Evolutionary conservation across 2,797 vertebrate genomes (phyloP), one percentile per base, ranked within the genome.

Genomic region (Spatula versicolor): DNA sequence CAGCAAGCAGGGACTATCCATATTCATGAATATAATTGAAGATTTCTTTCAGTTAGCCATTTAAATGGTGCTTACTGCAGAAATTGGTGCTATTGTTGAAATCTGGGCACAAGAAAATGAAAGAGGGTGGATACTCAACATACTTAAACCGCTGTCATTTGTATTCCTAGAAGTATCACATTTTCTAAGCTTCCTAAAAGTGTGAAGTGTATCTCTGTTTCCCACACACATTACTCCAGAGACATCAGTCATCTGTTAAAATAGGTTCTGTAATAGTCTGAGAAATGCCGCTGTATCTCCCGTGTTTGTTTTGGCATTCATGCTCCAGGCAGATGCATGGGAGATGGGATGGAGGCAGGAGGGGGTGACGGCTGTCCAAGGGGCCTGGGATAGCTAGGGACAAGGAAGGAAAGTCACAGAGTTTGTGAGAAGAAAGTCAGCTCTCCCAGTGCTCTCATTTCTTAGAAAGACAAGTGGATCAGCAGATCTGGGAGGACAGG

Each of bases 111-210:
- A 18, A 74, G 48, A 31, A 37, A 81, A 83, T 80, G 15, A 71
- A 86, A 56, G 26, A 68, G 41, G 6, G 13, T 76, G 48, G 63
- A 83, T 90, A 69, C 87, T 93, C 55, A 55, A 30, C 37, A 28
- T 64, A 60, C 63, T 92, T 86, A 89, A 87, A 66, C 71, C 62
- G 30, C 7, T 85, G 66, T 68, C 11, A 78, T 86, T 95, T 86
- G 69, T 91, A 68, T 96, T 95, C 77, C 86, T 96, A 71, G 93
- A 96, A 92, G 85, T 83, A 92, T 79, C 81, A 83, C 78, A 82
- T 59, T 86, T 96, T 92, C 78, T 93, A 82, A 92, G 84, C 89
- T 94, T 93, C 54, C 64, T 94, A 13, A n/a, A 95, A 84, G 58
- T 76, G 76, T 87, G 84, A 93, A 92, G 68, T 77, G 72, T 80